Percentiles rank a stretch among this genome's conserved stretches.
phyloP scores from a whole-genome alignment of 2,888 invertebrate genomes.

The Muschampia plurimacula region DNA sequence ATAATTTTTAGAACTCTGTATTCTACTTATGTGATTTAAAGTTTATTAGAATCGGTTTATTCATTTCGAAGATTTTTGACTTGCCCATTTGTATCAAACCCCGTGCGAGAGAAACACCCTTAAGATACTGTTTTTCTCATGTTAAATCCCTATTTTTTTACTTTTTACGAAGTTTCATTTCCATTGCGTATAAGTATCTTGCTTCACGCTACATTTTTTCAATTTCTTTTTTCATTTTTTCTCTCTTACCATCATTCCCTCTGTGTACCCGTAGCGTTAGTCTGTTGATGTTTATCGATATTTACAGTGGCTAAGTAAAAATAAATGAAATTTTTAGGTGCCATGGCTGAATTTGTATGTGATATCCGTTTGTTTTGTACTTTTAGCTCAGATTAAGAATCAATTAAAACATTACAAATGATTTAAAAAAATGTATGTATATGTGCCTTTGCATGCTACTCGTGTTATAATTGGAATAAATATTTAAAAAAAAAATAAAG shows the following conservation, averaged over 20 bases:
- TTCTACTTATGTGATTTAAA: too few species aligned
- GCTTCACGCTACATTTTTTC: too few species aligned
- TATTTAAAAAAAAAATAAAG: not conserved
- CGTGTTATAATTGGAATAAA: not conserved
- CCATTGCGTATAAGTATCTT: too few species aligned
- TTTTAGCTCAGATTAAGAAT: conserved; percentile 4
- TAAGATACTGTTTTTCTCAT: too few species aligned
- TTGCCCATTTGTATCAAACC: too few species aligned
- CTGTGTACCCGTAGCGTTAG: conserved; percentile 51
- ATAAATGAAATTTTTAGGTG: conserved; percentile 10
- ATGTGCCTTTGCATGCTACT: conserved; percentile 11
- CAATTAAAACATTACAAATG: not conserved
- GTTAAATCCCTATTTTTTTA: too few species aligned
- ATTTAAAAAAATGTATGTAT: conserved; percentile 9
- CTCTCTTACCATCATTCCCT: conserved; percentile 40
- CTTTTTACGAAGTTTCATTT: too few species aligned
- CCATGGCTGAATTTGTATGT: conserved; percentile 33
- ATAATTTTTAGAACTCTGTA: too few species aligned
- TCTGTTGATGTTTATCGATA: conserved; percentile 56
- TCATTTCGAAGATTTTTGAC: too few species aligned
- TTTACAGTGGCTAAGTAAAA: conserved; percentile 39
- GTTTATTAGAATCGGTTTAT: too few species aligned
- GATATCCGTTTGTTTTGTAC: conserved; percentile 21
- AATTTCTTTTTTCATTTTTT: not conserved
- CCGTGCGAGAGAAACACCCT: too few species aligned